Evolutionary conservation across 2,888 invertebrate species (phyloP).

Genomic region (Acanthosepion pharaonis): DNA sequence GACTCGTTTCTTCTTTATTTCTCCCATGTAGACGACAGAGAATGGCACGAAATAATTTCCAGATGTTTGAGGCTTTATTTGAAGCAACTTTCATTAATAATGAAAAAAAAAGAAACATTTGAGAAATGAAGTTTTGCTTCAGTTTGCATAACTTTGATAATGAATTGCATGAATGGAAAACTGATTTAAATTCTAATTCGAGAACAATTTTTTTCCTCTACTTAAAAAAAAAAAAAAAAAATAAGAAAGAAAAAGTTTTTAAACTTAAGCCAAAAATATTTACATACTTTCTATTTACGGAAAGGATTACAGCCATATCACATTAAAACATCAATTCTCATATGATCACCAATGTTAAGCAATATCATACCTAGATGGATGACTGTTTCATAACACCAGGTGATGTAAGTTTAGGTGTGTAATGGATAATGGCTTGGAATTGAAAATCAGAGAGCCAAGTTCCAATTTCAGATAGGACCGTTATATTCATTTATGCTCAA

Average conservation of each 20-base stretch:
- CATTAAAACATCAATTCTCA: too few relatives aligned
- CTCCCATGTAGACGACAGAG: neutral
- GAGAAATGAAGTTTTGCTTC: neutral
- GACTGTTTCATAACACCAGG: too few relatives aligned
- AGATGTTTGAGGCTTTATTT: neutral
- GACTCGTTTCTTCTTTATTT: neutral
- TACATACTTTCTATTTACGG: too few relatives aligned
- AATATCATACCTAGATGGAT: too few relatives aligned
- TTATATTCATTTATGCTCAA: too few relatives aligned
- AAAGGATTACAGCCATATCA: too few relatives aligned
- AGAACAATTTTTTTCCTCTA: neutral
- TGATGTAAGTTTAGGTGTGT: too few relatives aligned
- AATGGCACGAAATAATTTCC: neutral
- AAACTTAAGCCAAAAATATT: too few relatives aligned
- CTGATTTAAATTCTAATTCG: neutral
- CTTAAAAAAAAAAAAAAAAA: neutral
- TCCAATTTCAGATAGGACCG: too few relatives aligned
- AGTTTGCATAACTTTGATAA: neutral
- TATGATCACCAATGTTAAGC: too few relatives aligned
- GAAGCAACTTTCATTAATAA: neutral
- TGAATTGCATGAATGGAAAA: neutral
- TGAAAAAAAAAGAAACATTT: neutral
- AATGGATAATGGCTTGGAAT: too few relatives aligned
- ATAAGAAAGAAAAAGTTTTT: neutral
- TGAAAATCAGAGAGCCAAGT: too few relatives aligned